Evolutionary conservation across 1,140 invertebrate species (phyloP), one percentile per base, ranked within the genome.

Genomic region (Leptopilina clavipes): DNA sequence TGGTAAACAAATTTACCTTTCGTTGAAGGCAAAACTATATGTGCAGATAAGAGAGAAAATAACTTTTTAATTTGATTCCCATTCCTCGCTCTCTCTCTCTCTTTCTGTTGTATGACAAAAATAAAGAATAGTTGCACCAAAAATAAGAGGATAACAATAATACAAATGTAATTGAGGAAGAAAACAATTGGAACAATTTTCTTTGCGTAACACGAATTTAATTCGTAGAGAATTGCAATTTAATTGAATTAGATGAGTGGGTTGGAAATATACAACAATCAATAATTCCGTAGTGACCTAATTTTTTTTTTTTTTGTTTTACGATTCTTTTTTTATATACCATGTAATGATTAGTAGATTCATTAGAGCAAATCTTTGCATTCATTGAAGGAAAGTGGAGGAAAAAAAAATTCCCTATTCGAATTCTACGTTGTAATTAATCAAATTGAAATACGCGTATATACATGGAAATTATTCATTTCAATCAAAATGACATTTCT

Each of bases 221-320:
- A 40, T 40, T 40, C 25, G 37, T 40, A 7, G 37, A 40, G 9
- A 77, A 79, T 74, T 74, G 71, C 37, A 70, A 14, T 14, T 45
- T 48, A 14, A 71, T 31, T 37, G 8, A 77, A 77, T 77, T 71
- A 22, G 56, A 14, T 14, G 25, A 71, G 52, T 71, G 73, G 14
- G 48, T 52, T n/a, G 48, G n/a, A 17, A 52, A 52, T 52, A 52
- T 17, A 52, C 8, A 72, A 76, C 31, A 73, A 25, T 22, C 45
- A 10, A 14, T 17, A 17, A 40, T 40, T 54, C 17, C 17, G 31
- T 31, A 22, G 18, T 10, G 72, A 73, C 45, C 45, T 73, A 73
- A 6, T 52, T 52, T 52, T 52, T 52, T 17, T 52, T 52, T 40
- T 8, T 40, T 9, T 40, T 40, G 5, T 31, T 31, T 31, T n/a